These are phyloP conservation scores for Mimas tiliae DNA, from an alignment of 2,888 invertebrate genomes.

Conservation along the genomic window DNA sequence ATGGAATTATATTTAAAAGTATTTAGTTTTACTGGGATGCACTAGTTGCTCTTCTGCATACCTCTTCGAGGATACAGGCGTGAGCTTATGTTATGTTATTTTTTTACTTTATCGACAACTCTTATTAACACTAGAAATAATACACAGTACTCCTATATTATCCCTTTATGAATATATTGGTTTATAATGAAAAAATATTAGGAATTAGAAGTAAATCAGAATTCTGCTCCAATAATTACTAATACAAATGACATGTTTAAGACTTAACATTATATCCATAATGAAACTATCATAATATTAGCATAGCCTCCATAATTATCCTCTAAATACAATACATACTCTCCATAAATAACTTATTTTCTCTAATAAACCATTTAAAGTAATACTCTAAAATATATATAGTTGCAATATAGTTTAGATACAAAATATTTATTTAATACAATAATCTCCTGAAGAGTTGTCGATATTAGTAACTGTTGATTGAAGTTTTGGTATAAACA, in stretches of 20 bases:
- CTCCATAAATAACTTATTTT: not conserved
- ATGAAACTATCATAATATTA: not conserved
- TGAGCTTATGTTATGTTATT: no score
- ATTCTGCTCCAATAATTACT: no score
- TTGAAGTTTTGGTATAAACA: conserved; percentile 33
- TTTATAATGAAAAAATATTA: not conserved
- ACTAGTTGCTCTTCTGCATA: no score
- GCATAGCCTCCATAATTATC: not conserved
- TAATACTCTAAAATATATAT: not conserved
- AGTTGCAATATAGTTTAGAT: not conserved
- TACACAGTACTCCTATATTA: no score
- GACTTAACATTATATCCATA: no score
- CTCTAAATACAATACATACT: not conserved
- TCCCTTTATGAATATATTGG: no score
- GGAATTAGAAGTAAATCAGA: no score
- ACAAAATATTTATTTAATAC: not conserved
- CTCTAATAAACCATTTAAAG: not conserved
- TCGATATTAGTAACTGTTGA: conserved; percentile 40
- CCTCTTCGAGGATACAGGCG: no score
- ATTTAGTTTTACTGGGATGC: no score
- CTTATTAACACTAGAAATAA: conserved; percentile 25
- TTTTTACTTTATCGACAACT: conserved; percentile 44
- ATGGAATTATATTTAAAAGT: conserved; percentile 34
- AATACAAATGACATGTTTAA: no score
- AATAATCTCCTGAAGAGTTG: conserved; percentile 35